These are phyloP conservation scores for Oryzias dopingdopingensis DNA, from an alignment of 2,797 vertebrate genomes.

Conservation along the genomic window DNA sequence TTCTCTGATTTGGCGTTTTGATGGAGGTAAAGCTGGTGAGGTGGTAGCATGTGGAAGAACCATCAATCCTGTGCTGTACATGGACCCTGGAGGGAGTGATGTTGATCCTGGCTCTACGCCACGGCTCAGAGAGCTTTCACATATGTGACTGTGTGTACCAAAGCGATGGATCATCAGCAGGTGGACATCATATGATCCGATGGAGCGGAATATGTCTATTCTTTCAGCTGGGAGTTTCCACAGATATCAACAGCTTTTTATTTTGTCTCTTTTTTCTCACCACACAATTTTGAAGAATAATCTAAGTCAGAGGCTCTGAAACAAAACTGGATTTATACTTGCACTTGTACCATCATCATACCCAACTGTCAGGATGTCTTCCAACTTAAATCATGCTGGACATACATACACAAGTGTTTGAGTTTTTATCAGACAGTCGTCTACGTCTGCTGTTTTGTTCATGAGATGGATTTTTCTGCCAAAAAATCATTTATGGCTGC, in stretches of 20 bases:
- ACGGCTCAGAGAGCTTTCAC: constrained; percentile 31
- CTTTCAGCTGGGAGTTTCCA: constrained; percentile 16
- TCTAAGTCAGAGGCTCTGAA: constrained; percentile 39
- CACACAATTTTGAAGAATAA: constrained; percentile 24
- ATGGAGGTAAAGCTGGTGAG: constrained; percentile 34
- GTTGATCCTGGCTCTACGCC: constrained; percentile 61
- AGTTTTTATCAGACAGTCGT: constrained; percentile 43
- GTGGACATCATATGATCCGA: constrained; percentile 25
- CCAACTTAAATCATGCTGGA: constrained; percentile 31
- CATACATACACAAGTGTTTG: constrained; percentile 8
- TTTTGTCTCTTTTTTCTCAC: constrained; percentile 10
- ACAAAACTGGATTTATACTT: constrained; percentile 23
- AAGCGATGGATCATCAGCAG: constrained; percentile 28
- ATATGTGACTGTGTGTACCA: constrained; percentile 34
- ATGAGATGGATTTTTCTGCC: constrained; percentile 33
- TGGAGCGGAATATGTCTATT: constrained; percentile 13
- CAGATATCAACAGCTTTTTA: constrained; percentile 7
- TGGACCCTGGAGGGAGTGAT: constrained; percentile 40
- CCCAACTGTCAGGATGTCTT: constrained; percentile 39
- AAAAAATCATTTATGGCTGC: constrained; percentile 19
- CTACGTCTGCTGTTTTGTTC: constrained; percentile 37
- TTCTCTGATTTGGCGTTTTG: constrained; percentile 36
- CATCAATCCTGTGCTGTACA: constrained; percentile 48
- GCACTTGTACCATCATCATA: constrained; percentile 12
- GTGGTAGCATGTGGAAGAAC: constrained; percentile 36